Conservation (phyloP, 53 echinoderm and acorn worm species). For the Echinometra lucunter region DNA sequence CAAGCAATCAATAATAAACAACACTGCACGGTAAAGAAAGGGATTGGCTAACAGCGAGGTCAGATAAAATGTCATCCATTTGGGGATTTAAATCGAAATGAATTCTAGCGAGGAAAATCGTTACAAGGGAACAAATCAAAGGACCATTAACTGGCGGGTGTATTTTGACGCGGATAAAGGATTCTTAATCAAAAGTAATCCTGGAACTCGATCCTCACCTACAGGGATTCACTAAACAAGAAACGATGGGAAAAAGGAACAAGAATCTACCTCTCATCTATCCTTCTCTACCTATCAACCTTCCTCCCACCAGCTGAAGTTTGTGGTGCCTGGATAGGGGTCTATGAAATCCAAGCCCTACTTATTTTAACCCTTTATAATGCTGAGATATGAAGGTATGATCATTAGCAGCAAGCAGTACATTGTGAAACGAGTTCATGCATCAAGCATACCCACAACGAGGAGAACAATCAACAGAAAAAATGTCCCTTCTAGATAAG, state of each 20-base stretch:
- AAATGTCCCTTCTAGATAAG: too few relatives aligned
- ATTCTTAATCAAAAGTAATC: slow-evolving; percentile 41
- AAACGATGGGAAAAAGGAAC: not conserved
- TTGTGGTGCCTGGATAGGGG: not conserved
- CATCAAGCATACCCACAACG: too few relatives aligned
- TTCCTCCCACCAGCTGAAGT: not conserved
- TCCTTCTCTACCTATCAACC: not conserved
- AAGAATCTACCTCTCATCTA: not conserved
- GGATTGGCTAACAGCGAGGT: slow-evolving; percentile 47
- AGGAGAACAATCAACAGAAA: too few relatives aligned
- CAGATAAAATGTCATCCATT: slow-evolving; percentile 53
- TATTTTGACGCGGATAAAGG: slow-evolving; percentile 14
- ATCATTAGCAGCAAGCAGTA: too few relatives aligned
- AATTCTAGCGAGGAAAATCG: not conserved
- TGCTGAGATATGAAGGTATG: too few relatives aligned
- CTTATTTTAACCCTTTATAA: too few relatives aligned
- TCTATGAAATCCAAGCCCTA: too few relatives aligned
- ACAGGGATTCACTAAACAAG: slow-evolving; percentile 4
- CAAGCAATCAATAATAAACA: not conserved
- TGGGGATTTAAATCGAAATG: not conserved
- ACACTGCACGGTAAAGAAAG: not conserved
- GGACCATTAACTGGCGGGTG: slow-evolving; percentile 33
- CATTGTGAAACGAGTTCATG: too few relatives aligned
- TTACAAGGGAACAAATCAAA: not conserved
- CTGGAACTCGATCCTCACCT: not conserved